phyloP scores from a whole-genome alignment of 2,113 vertebrate genomes.

The Periophthalmus modestus region DNA sequence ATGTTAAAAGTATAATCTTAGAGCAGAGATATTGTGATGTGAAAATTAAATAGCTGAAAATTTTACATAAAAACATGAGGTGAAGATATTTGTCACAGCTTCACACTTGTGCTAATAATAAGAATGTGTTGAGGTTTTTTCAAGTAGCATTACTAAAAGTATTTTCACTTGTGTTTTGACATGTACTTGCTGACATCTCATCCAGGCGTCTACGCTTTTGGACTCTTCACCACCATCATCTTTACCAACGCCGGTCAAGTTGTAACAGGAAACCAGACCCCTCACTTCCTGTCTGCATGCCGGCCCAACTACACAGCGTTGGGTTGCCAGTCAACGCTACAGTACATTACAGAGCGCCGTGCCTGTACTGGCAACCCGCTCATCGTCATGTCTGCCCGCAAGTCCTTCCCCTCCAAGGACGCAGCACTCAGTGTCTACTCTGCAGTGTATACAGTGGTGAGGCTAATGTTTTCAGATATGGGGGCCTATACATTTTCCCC shows the following conservation, averaged over 20 bases:
- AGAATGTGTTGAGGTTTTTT: slow-evolving; percentile 48
- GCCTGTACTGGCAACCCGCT: slow-evolving; percentile 86
- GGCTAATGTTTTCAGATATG: slow-evolving; percentile 29
- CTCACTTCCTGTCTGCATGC: slow-evolving; percentile 89
- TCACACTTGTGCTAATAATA: slow-evolving; percentile 57
- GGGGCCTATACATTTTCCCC: too few species aligned
- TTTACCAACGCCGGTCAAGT: slow-evolving; percentile 91
- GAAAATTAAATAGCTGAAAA: slow-evolving; percentile 40
- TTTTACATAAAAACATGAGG: slow-evolving; percentile 44
- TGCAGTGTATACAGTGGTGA: slow-evolving; percentile 85
- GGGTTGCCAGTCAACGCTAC: slow-evolving; percentile 81
- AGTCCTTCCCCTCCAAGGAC: slow-evolving; percentile 91
- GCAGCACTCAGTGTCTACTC: slow-evolving; percentile 86
- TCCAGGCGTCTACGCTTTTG: slow-evolving; percentile 88
- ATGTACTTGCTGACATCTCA: not conserved
- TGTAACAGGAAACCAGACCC: slow-evolving; percentile 88
- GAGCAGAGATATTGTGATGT: slow-evolving; percentile 15
- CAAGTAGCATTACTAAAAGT: slow-evolving; percentile 8
- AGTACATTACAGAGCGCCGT: slow-evolving; percentile 82
- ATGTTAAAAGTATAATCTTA: slow-evolving; percentile 30
- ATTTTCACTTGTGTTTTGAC: slow-evolving; percentile 21
- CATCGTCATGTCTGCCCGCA: slow-evolving; percentile 82
- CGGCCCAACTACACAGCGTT: slow-evolving; percentile 90
- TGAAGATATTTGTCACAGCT: slow-evolving; percentile 34
- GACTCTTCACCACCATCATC: slow-evolving; percentile 89